A percentile compares a stretch with the other conserved stretches of the same genome.
Conservation (phyloP, 2,797 vertebrate species). For the Clarias laeviceps region DNA sequence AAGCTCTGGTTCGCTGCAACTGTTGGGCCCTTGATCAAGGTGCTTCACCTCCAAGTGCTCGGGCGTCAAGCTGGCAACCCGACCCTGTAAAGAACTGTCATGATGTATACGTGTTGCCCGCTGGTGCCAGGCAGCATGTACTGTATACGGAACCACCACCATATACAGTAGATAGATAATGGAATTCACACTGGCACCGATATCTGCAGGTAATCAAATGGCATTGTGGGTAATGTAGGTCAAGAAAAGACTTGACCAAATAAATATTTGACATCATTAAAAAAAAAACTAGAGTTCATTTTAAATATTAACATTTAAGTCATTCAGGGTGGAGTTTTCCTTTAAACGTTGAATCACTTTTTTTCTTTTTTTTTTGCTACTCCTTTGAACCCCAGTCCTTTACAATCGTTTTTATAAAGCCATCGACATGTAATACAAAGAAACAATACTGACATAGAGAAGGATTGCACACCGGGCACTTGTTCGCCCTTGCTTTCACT, state of each 20-base stretch:
- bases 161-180: too few relatives aligned
- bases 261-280: not conserved
- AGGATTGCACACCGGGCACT: conserved; percentile 39
- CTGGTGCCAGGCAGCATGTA: too few relatives aligned
- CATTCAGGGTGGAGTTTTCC: conserved; percentile 18
- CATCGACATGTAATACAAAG: conserved; percentile 36
- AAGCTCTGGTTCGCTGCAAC: too few relatives aligned
- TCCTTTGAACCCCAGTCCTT: conserved; percentile 27
- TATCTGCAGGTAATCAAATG: not conserved
- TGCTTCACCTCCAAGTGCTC: too few relatives aligned
- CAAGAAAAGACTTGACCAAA: not conserved
- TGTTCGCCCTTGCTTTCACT: conserved; percentile 18
- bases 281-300: not conserved
- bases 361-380: conserved; percentile 22
- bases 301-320: not conserved
- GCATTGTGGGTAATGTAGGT: not conserved
- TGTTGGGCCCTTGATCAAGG: too few relatives aligned
- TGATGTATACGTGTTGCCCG: too few relatives aligned
- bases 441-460: conserved; percentile 41
- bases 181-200: not conserved
- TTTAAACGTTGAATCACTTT: conserved; percentile 3
- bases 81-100: too few relatives aligned
- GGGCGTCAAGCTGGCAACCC: too few relatives aligned
- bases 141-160: too few relatives aligned
- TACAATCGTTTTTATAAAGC: conserved; percentile 25